Base-by-base conservation (phyloP, 2,888 invertebrate species). In the Tetheella fluctuosa region DNA sequence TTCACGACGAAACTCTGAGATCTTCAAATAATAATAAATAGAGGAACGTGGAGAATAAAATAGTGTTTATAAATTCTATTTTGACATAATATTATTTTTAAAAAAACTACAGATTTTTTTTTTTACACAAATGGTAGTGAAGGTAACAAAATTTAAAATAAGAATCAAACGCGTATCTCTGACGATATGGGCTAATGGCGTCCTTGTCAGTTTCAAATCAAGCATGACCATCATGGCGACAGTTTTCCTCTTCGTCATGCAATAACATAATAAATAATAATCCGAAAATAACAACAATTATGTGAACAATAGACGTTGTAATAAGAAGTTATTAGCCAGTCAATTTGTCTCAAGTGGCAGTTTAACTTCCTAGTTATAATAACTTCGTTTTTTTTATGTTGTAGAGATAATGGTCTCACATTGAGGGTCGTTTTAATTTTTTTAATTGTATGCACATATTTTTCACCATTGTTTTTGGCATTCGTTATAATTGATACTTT, bases 281-380 rank as follows among this genome's bases (percentile, higher is more conserved):
- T 67, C 63, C 59, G 65, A 65, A 65, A 62, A 57, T 42, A 53
- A 37, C 55, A 52, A 52, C 37, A 59, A 64, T 68, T 68, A 70
- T 34, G 61, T 39, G 59, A 55, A 64, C 68, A 66, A 63, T 64
- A 66, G 12, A 20, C 10, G 59, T 61, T 59, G 63, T 68, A 66
- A 70, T 61, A 64, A 12, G 64, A 63, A 66, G 68, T 66, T 62
- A 65, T 67, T 66, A 62, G 61, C 61, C 39, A 64, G 62, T 68
- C 64, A 64, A 70, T 68, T 64, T 66, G 66, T 62, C 63, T 60
- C 68, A 62, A 62, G 57, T 57, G 55, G 20, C 48, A 48, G 20
- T 48, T 48, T 30, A 53, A n/a, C 48, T 48, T 48, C 48, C 48
- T 48, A 7, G 48, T 48, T 54, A 48, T 20, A 48, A 48, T 48